A percentile compares a stretch with the other conserved stretches of the same genome.
phyloP scores from a whole-genome alignment of 2,797 vertebrate species.

The Coluber constrictor region DNA sequence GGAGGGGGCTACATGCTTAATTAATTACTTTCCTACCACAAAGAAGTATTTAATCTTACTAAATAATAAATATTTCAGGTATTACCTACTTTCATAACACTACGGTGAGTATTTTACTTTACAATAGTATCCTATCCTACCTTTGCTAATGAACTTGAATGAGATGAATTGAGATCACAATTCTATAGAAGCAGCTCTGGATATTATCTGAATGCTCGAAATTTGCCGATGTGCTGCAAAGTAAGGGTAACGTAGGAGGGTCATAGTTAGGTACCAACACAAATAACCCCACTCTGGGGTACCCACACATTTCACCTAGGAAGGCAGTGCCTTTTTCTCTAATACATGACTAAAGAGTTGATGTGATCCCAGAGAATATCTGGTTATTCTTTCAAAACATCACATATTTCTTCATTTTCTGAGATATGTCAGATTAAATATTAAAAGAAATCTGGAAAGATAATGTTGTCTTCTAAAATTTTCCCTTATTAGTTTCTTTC shows the following conservation, averaged over 20 bases:
- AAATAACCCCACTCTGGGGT: not conserved
- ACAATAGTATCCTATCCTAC: not conserved
- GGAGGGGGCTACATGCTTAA: not conserved
- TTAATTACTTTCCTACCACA: not conserved
- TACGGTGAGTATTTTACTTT: not conserved
- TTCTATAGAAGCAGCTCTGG: not conserved
- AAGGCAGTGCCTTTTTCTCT: not conserved
- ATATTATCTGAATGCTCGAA: not conserved
- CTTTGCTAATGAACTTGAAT: not conserved
- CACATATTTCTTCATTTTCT: not conserved
- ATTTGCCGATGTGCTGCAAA: not conserved
- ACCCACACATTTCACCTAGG: not conserved
- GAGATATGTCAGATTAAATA: not conserved
- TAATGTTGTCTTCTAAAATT: slow-evolving; percentile 10
- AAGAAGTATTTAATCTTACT: not conserved
- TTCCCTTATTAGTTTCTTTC: slow-evolving; percentile 27
- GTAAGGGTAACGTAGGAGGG: not conserved
- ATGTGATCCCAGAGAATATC: not conserved
- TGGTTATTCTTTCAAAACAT: not conserved
- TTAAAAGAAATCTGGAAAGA: slow-evolving; percentile 43
- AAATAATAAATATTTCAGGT: not conserved
- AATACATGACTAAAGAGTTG: not conserved
- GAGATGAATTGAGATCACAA: not conserved
- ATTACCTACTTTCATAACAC: no score
- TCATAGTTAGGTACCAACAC: not conserved